Base-by-base conservation (phyloP, 2,113 vertebrate species). In the Ictalurus furcatus region DNA sequence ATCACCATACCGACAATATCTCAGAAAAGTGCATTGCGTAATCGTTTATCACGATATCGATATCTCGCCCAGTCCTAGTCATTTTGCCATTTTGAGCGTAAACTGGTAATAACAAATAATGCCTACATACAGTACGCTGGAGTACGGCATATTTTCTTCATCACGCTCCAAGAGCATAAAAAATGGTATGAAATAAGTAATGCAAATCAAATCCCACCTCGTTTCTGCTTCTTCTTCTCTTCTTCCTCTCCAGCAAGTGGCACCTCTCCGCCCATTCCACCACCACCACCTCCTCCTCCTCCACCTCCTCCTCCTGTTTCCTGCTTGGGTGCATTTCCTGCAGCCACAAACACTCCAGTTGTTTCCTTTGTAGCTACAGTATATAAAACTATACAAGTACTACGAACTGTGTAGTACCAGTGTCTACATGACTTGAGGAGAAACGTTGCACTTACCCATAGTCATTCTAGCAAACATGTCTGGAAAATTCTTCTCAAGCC, bases 401-500 rank as follows among this genome's bases (percentile, higher is more conserved):
- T 80, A 28, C 56, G 34, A 79, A 59, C 25, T 14, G 76, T 37
- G 25, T 54, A 81, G 52, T 79, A 52, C 11, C 4, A 6, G 76
- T 30, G 12, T 7, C 76, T 13, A 56, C 56, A 54, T 58, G 19
- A 40, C 6, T 61, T 3, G 34, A 82, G 54, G n/a, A 12, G 44
- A 12, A 54, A 59, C 59, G 40, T 63, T 74, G 19, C 54, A 93
- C 97, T 97, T 96, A 99, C 98, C 98, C 92, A 99, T 95, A 93
- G 97, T 99, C 92, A 99, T 96, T 92, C 97, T 97, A 93, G 98
- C 97, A 96, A 99, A 99, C 82, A 98, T 97, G 90, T 97, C 97
- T 88, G 98, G 98, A 90, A 99, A 99, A 94, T 99, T 99, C 95
- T 99, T 99, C 96, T 99, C 98, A 91, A 99, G 95, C 98, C 98